These are phyloP conservation scores for Macrosoma leucophasiata DNA, from an alignment of 2,888 invertebrate species.

Conservation along the genomic window DNA sequence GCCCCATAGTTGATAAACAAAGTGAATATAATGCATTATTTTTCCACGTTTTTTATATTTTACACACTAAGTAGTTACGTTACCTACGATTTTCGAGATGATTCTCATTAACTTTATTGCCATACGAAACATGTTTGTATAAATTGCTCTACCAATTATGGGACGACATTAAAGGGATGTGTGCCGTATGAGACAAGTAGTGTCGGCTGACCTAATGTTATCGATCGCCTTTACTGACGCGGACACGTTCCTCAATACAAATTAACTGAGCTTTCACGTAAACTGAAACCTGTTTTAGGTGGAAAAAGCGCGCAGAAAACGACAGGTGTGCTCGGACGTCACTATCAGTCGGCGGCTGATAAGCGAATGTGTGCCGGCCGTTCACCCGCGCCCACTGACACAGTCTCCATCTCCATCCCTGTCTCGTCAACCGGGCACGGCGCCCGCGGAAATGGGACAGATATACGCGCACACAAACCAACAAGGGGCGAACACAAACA, in stretches of 20 bases:
- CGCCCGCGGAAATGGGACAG: conserved; percentile 31
- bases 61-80: too few relatives aligned
- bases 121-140: too few relatives aligned
- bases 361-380: conserved; percentile 70
- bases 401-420: conserved; percentile 44
- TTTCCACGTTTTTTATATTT: too few relatives aligned
- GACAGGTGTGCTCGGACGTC: conserved; percentile 56
- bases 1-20: too few relatives aligned
- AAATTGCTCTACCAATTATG: too few relatives aligned
- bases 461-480: conserved; percentile 23
- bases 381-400: conserved; percentile 70
- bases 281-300: conserved; percentile 15
- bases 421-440: conserved; percentile 32
- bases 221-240: conserved; percentile 18
- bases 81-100: too few relatives aligned
- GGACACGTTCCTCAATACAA: conserved; percentile 26
- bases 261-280: conserved; percentile 25
- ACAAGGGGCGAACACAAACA: conserved; percentile 29
- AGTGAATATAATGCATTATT: too few relatives aligned
- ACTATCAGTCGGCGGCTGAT: conserved; percentile 61
- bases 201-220: conserved; percentile 8
- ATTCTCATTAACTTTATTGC: too few relatives aligned
- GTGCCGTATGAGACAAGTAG: too few relatives aligned
- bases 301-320: conserved; percentile 37
- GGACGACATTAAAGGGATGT: too few relatives aligned